phyloP scores from a whole-genome alignment of 2,113 vertebrate genomes.

The Notothenia coriiceps region DNA sequence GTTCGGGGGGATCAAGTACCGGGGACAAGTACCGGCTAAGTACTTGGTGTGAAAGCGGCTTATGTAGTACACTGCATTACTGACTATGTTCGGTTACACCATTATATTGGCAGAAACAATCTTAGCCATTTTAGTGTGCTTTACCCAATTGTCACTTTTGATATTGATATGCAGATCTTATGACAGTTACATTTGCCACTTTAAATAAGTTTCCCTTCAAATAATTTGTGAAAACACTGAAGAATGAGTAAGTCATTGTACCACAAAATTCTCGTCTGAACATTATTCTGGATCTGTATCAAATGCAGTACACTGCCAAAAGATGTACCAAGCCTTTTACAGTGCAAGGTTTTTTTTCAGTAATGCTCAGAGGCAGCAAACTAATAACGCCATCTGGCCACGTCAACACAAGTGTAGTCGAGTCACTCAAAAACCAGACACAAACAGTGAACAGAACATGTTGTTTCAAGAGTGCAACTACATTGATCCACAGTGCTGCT shows the following conservation, averaged over 20 bases:
- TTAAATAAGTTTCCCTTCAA: slow-evolving; percentile 15
- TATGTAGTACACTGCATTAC: background rate
- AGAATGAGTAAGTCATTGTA: slow-evolving; percentile 7
- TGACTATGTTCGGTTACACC: slow-evolving; percentile 12
- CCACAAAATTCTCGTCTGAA: background rate
- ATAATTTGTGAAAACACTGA: background rate
- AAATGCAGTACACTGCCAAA: slow-evolving; percentile 16
- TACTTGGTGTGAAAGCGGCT: no score
- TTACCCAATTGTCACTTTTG: slow-evolving; percentile 10
- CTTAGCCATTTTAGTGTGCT: slow-evolving; percentile 4
- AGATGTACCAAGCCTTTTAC: slow-evolving; percentile 18
- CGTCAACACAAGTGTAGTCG: slow-evolving; percentile 32
- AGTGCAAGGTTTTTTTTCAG: slow-evolving; percentile 22
- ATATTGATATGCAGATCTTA: slow-evolving; percentile 3
- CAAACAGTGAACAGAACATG: slow-evolving; percentile 39
- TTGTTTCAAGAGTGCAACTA: slow-evolving; percentile 50
- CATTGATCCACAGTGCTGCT: slow-evolving; percentile 15
- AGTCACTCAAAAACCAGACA: slow-evolving; percentile 49
- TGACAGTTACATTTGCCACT: slow-evolving; percentile 9
- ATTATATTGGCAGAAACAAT: slow-evolving; percentile 26
- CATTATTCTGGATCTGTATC: slow-evolving; percentile 9
- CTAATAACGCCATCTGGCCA: slow-evolving; percentile 69
- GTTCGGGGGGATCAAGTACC: no score
- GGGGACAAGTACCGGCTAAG: no score
- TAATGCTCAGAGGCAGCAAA: slow-evolving; percentile 39